A percentile compares a stretch with the other conserved stretches of the same genome.
phyloP scores from a whole-genome alignment of 2,888 invertebrate species.

The Anagyrus pseudococci region DNA sequence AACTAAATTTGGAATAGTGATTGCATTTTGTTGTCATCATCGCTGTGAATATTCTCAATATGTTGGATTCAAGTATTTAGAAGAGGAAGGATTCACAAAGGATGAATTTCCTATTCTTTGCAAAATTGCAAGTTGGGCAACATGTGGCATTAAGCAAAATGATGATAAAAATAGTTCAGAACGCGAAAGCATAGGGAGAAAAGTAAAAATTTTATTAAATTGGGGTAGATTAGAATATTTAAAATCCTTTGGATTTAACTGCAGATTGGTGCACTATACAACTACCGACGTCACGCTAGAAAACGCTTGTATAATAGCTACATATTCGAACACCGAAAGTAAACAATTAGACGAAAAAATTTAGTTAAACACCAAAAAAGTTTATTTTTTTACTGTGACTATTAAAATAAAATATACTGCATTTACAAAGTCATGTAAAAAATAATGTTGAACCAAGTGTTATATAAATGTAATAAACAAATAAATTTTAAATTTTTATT shows the following conservation, averaged over 20 bases:
- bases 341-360: no score
- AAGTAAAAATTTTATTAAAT: conserved; percentile 80
- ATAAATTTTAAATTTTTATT: no score
- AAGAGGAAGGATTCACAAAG: conserved; percentile 64
- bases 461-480: no score
- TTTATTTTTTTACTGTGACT: no score
- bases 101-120: conserved; percentile 78
- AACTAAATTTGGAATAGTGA: conserved; percentile 68
- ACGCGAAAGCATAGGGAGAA: conserved; percentile 71
- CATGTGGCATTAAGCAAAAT: conserved; percentile 75
- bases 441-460: no score
- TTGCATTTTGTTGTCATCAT: conserved; percentile 93
- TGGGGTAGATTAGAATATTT: conserved; percentile 75
- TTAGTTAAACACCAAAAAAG: no score
- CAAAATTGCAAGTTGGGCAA: conserved; percentile 89
- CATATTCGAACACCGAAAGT: no score
- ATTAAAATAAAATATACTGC: no score
- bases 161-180: conserved; percentile 47
- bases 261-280: conserved; percentile 73
- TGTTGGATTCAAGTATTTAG: conserved; percentile 72
- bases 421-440: no score
- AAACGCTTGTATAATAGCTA: conserved; percentile 79
- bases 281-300: conserved; percentile 73
- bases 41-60: conserved; percentile 77
- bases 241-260: conserved; percentile 66